These are phyloP conservation scores for Caenorhabditis becei DNA, from an alignment of 2,888 invertebrate genomes.

Conservation along the genomic window DNA sequence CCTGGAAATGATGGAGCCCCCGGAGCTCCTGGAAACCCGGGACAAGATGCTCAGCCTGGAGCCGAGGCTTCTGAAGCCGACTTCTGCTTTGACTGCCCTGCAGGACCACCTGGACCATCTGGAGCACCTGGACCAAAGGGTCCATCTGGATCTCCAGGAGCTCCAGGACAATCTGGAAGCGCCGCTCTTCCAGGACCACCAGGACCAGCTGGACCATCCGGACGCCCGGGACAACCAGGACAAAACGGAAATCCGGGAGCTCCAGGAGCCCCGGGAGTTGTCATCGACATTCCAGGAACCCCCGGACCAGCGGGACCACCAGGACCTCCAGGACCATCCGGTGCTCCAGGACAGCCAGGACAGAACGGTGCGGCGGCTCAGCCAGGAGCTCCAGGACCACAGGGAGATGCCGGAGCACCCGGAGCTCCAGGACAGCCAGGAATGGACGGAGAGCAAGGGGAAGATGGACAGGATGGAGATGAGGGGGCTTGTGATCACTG, in stretches of 20 bases:
- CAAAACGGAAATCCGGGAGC: slow-evolving; percentile 68
- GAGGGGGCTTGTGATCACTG: slow-evolving; percentile 65
- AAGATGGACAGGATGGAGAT: slow-evolving; percentile 48
- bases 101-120: slow-evolving; percentile 66
- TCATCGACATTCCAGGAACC: slow-evolving; percentile 63
- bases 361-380: no score
- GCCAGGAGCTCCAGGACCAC: no score
- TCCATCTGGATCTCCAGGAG: slow-evolving; percentile 67
- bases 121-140: slow-evolving; percentile 69
- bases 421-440: slow-evolving; percentile 42
- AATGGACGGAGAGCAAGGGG: slow-evolving; percentile 65
- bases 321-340: no score
- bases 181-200: slow-evolving; percentile 64
- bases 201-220: slow-evolving; percentile 66
- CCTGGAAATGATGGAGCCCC: no score
- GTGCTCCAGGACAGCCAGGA: no score
- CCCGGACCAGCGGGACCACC: slow-evolving; percentile 73
- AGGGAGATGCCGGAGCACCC: no score
- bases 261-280: slow-evolving; percentile 68
- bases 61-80: slow-evolving; percentile 5
- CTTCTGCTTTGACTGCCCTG: slow-evolving; percentile 74
- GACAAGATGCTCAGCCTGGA: slow-evolving; percentile 49
- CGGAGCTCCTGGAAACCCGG: slow-evolving; percentile 66
- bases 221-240: slow-evolving; percentile 65
- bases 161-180: slow-evolving; percentile 65